These are phyloP conservation scores for Papilio demoleus DNA, from an alignment of 2,888 invertebrate genomes.

Conservation along the genomic window DNA sequence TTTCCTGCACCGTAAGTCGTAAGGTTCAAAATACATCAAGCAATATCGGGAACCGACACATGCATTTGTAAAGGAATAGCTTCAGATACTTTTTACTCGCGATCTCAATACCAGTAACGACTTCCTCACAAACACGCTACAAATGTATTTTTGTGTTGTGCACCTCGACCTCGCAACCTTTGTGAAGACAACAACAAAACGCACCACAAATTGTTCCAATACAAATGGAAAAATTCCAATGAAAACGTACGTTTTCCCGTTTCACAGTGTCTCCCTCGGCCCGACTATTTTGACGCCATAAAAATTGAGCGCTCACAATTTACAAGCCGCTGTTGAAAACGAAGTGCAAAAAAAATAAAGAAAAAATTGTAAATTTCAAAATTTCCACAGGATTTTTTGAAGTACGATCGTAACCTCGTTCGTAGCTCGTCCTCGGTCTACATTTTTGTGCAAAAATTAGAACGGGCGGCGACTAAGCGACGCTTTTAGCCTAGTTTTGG, in stretches of 20 bases:
- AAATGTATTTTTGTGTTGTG: constrained; percentile 64
- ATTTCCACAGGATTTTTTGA: constrained; percentile 51
- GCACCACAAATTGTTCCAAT: constrained; percentile 67
- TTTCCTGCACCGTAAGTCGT: constrained; percentile 42
- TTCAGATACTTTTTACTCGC: constrained; percentile 60
- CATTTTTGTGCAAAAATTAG: constrained; percentile 69
- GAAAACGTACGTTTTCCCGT: constrained; percentile 68
- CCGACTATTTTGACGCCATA: constrained; percentile 51
- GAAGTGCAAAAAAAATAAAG: constrained; percentile 42
- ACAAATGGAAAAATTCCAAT: constrained; percentile 69
- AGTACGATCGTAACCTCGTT: constrained; percentile 59
- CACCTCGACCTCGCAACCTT: constrained; percentile 55
- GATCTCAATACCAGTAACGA: constrained; percentile 68
- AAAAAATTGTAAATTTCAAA: constrained; percentile 45
- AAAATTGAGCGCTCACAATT: constrained; percentile 52
- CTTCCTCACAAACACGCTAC: constrained; percentile 65
- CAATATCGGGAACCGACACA: constrained; percentile 45
- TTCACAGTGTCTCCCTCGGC: constrained; percentile 48
- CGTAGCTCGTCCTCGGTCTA: constrained; percentile 57
- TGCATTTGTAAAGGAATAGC: constrained; percentile 59
- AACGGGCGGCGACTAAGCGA: constrained; percentile 58
- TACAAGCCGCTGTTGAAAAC: constrained; percentile 42
- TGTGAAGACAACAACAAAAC: constrained; percentile 60
- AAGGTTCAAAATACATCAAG: constrained; percentile 44
- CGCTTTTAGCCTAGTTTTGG: constrained; percentile 72